phyloP scores from a whole-genome alignment of 2,113 vertebrate genomes.

The Colinus virginianus region DNA sequence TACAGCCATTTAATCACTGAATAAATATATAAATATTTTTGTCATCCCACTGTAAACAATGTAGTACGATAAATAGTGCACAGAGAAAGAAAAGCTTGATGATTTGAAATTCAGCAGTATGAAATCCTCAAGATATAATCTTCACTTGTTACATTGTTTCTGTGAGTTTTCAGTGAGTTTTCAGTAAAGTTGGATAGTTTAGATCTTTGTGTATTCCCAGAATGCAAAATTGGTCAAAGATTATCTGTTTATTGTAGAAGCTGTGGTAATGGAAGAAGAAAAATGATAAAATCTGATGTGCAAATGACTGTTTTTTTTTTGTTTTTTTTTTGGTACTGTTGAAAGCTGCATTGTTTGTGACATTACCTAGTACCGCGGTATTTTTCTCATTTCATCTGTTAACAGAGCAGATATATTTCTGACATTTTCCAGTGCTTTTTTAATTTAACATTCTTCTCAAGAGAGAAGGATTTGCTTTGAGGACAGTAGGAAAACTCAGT shows the following conservation, averaged over 20 bases:
- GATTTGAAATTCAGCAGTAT: neutral
- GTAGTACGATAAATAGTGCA: neutral
- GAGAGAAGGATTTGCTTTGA: neutral
- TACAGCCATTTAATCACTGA: neutral
- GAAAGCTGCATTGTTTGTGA: neutral
- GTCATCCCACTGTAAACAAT: neutral
- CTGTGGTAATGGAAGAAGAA: neutral
- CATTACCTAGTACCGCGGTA: neutral
- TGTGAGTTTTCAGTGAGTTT: neutral
- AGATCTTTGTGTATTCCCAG: neutral
- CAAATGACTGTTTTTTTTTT: accelerated
- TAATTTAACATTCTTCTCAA: neutral
- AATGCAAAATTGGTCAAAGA: constrained; percentile 10
- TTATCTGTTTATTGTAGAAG: neutral
- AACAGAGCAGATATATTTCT: neutral
- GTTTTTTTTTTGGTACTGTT: neutral
- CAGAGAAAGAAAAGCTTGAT: neutral
- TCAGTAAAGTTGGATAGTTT: neutral
- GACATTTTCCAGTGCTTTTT: neutral
- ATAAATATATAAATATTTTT: constrained; percentile 5
- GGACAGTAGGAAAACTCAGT: neutral
- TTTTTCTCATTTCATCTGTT: constrained; percentile 28
- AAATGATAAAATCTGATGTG: neutral
- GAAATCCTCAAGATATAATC: neutral
- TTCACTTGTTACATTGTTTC: neutral